Conservation (phyloP, 2,797 vertebrate genomes). For the Mus caroli region DNA sequence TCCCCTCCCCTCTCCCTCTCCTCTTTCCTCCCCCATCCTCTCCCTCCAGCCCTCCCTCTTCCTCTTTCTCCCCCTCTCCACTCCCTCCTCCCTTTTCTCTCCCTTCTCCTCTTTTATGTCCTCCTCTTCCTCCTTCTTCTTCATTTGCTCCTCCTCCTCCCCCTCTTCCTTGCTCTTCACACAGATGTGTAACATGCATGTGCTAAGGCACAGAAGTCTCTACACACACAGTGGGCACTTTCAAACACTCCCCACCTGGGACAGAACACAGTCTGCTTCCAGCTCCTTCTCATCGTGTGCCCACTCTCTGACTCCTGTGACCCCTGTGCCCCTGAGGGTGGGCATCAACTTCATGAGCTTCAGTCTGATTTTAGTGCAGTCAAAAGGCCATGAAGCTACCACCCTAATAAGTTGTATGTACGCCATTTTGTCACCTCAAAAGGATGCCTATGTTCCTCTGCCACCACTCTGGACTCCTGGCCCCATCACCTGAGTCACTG, state of each 20-base stretch:
- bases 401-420: background rate
- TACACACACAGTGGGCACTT: background rate
- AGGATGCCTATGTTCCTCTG: background rate
- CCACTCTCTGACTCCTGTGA: background rate
- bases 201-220: background rate
- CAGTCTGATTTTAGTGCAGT: background rate
- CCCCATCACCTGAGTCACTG: background rate
- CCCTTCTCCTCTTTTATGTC: no score
- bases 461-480: fast-evolving
- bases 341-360: background rate
- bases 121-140: no score
- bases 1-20: no score
- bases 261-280: fast-evolving
- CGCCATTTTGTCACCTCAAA: background rate
- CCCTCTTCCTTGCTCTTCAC: background rate
- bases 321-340: background rate
- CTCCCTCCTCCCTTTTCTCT: no score
- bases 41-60: no score
- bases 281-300: background rate
- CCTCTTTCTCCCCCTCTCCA: background rate
- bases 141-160: no score
- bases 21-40: fast-evolving
- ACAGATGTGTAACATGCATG: background rate
- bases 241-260: background rate
- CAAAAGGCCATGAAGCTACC: background rate